Evolutionary conservation across 2,888 invertebrate genomes (phyloP).

Genomic region (Tachina grossa): DNA sequence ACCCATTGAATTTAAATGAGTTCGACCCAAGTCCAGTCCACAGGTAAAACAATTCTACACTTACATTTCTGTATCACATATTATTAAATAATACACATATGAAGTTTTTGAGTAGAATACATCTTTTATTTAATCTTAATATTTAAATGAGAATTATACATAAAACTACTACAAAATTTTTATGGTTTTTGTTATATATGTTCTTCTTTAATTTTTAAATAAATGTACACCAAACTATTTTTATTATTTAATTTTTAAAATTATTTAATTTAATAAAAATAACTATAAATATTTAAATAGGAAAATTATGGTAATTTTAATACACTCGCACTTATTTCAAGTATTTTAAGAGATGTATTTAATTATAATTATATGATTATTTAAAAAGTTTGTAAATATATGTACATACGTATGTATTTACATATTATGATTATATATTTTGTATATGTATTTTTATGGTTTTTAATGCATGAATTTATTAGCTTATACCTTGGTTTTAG

Average conservation of each 20-base stretch:
- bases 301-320: slow-evolving; percentile 24
- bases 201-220: slow-evolving; percentile 20
- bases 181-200: neutral
- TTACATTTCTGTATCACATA: neutral
- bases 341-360: neutral
- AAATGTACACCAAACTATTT: slow-evolving; percentile 28
- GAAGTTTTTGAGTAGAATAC: slow-evolving; percentile 55
- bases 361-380: neutral
- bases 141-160: slow-evolving; percentile 57
- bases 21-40: too few relatives aligned
- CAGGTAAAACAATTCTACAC: too few relatives aligned
- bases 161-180: slow-evolving; percentile 68
- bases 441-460: neutral
- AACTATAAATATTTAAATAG: slow-evolving; percentile 36
- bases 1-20: too few relatives aligned
- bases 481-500: slow-evolving; percentile 15
- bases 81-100: neutral
- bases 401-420: too few relatives aligned
- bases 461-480: neutral
- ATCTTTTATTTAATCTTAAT: slow-evolving; percentile 62
- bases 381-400: neutral
- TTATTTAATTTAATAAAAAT: too few relatives aligned
- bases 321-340: neutral
- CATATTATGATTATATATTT: slow-evolving; percentile 16
- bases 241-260: too few relatives aligned